Percentiles rank a stretch among this genome's conserved stretches.
These are phyloP conservation scores for Macrotus californicus DNA, from an alignment of 2,113 vertebrate genomes.

Conservation along the genomic window DNA sequence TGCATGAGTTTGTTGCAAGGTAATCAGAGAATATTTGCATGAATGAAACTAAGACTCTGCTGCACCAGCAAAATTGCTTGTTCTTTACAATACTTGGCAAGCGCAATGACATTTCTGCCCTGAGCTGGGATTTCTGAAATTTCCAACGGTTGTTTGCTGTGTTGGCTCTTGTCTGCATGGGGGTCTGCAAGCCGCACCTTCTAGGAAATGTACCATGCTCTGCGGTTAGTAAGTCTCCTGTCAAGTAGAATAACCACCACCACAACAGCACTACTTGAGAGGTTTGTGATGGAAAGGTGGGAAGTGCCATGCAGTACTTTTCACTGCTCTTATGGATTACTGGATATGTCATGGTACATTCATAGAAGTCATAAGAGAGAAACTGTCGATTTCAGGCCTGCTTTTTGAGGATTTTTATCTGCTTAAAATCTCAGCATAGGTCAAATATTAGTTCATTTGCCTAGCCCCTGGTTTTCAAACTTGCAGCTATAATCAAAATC, in stretches of 20 bases:
- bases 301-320: background rate
- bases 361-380: constrained; percentile 44
- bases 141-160: constrained; percentile 58
- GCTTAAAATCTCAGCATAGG: constrained; percentile 47
- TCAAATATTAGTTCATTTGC: constrained; percentile 26
- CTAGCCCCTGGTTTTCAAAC: constrained; percentile 61
- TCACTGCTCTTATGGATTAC: background rate
- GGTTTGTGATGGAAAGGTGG: background rate
- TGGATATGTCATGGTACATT: constrained; percentile 45
- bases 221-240: constrained; percentile 2
- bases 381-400: constrained; percentile 21
- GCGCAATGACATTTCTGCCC: constrained; percentile 46
- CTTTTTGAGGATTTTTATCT: constrained; percentile 45
- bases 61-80: constrained; percentile 73
- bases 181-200: constrained; percentile 53
- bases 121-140: constrained; percentile 58
- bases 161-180: constrained; percentile 69
- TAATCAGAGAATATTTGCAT: constrained; percentile 80
- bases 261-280: background rate
- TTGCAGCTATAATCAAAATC: constrained; percentile 14
- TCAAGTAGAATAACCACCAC: background rate
- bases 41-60: constrained; percentile 72
- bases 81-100: constrained; percentile 68
- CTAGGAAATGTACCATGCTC: constrained; percentile 64
- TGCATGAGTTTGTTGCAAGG: constrained; percentile 81